Evolutionary conservation across 2,113 vertebrate genomes (phyloP).

Genomic region (Indicator indicator): DNA sequence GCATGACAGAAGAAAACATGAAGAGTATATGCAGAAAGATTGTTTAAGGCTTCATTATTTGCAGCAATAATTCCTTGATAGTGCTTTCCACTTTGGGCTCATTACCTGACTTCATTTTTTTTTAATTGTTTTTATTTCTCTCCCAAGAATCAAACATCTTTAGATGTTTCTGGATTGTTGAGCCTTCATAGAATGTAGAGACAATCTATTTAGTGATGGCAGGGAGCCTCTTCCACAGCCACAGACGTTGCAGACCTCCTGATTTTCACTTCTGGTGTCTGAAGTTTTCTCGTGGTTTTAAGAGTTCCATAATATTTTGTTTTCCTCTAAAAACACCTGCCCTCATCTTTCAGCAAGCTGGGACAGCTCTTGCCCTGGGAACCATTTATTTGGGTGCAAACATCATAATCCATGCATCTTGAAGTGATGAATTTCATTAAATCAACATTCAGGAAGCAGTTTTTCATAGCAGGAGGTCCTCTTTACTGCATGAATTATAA

Average conservation of each 20-base stretch:
- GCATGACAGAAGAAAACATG: not conserved
- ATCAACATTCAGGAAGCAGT: not conserved
- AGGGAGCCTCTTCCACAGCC: not conserved
- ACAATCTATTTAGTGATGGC: not conserved
- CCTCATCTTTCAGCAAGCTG: not conserved
- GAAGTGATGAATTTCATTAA: slow-evolving; percentile 5
- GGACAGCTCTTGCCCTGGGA: not conserved
- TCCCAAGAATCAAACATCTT: not conserved
- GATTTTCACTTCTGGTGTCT: not conserved
- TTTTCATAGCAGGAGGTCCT: slow-evolving; percentile 16
- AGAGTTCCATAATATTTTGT: not conserved
- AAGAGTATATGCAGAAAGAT: not conserved
- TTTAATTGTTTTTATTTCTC: not conserved
- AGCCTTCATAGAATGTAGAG: not conserved
- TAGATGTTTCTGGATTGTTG: not conserved
- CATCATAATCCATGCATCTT: not conserved
- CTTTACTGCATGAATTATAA: slow-evolving; percentile 16
- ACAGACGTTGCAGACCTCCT: not conserved
- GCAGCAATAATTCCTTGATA: not conserved
- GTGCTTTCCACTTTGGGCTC: not conserved
- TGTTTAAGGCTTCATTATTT: not conserved
- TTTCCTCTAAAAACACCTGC: slow-evolving; percentile 1
- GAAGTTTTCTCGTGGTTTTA: slow-evolving; percentile 3
- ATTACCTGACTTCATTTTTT: not conserved
- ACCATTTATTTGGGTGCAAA: slow-evolving; percentile 24